These are phyloP conservation scores for Tonatia bakeri DNA, from an alignment of 2,113 vertebrate species.

Conservation along the genomic window DNA sequence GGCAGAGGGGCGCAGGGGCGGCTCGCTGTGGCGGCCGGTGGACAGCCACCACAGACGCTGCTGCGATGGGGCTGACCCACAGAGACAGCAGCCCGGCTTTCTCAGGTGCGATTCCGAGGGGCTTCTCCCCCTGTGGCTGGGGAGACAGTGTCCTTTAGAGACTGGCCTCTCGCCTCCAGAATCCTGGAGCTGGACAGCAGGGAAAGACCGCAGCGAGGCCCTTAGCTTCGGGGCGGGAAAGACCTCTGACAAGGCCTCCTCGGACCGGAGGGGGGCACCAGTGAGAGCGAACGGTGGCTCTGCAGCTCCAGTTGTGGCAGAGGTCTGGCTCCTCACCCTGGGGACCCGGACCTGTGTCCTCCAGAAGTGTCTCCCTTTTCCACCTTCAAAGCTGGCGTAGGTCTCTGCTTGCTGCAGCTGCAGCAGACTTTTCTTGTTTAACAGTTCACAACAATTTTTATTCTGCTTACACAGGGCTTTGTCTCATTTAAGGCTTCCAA, in stretches of 20 bases:
- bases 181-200: neutral
- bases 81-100: neutral
- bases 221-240: neutral
- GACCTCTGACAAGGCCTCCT: neutral
- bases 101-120: neutral
- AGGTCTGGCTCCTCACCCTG: neutral
- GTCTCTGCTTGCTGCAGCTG: neutral
- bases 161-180: neutral
- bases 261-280: accelerated
- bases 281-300: neutral
- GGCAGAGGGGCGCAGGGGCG: neutral
- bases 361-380: neutral
- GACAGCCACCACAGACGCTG: neutral
- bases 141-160: neutral
- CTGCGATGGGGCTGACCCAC: too few relatives aligned
- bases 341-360: neutral
- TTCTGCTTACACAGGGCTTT: neutral
- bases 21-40: neutral
- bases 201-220: neutral
- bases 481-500: neutral
- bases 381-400: neutral
- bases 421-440: neutral
- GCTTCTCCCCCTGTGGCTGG: neutral
- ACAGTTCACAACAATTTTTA: neutral
- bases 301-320: neutral